phyloP scores from a whole-genome alignment of 2,888 invertebrate species.

The Chrysina gloriosa region DNA sequence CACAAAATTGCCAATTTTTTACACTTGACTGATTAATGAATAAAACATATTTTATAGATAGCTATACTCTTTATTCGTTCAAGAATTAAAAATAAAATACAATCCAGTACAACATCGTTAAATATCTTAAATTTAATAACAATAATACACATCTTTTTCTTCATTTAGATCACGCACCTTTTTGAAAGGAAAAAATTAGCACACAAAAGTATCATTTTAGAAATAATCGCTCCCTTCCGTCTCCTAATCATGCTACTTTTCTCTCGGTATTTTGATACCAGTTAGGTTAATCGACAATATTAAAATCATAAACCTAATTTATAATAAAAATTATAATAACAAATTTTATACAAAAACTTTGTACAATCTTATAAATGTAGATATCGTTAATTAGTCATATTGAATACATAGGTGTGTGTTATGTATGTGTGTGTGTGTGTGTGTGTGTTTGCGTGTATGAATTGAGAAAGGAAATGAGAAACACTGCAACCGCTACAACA shows the following conservation, averaged over 20 bases:
- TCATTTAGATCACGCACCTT: slow-evolving; percentile 47
- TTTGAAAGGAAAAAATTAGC: slow-evolving; percentile 43
- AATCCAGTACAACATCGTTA: slow-evolving; percentile 62
- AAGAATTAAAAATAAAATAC: slow-evolving; percentile 60
- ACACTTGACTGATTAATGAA: too few species aligned
- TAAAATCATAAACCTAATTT: slow-evolving; percentile 33
- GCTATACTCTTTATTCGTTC: slow-evolving; percentile 41
- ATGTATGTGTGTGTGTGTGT: neutral
- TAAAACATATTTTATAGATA: slow-evolving; percentile 28
- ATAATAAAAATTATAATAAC: slow-evolving; percentile 27
- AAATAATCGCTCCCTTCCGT: slow-evolving; percentile 38
- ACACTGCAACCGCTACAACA: slow-evolving; percentile 22
- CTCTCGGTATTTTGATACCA: slow-evolving; percentile 15
- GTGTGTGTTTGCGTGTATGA: neutral
- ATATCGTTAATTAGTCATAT: too few species aligned
- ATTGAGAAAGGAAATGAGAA: neutral
- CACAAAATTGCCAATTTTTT: too few species aligned
- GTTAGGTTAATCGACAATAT: neutral
- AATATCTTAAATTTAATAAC: slow-evolving; percentile 59
- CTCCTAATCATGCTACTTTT: slow-evolving; percentile 8
- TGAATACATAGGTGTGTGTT: neutral
- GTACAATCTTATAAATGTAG: slow-evolving; percentile 27
- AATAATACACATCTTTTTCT: slow-evolving; percentile 47
- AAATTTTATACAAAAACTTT: slow-evolving; percentile 38
- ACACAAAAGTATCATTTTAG: slow-evolving; percentile 41